Percentiles rank a stretch among this genome's conserved stretches.
Conservation (phyloP, 2,113 vertebrate species). For the Coptodon bakossiorum region DNA sequence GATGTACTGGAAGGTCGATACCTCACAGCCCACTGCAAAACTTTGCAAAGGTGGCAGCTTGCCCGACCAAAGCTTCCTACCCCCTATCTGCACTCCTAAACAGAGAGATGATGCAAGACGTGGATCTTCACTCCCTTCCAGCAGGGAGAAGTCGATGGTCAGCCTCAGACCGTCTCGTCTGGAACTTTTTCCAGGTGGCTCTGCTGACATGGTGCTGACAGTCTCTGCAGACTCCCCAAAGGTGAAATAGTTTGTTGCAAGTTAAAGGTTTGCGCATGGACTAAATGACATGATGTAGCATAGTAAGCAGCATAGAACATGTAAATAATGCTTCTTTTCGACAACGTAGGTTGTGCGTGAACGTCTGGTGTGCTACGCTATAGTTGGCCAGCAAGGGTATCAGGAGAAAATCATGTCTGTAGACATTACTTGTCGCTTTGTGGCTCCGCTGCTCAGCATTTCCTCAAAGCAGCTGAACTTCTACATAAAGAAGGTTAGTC, state of each 20-base stretch:
- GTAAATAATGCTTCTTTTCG: background rate
- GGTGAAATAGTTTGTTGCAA: slow-evolving; percentile 54
- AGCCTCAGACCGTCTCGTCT: slow-evolving; percentile 65
- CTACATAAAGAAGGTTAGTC: slow-evolving; percentile 77
- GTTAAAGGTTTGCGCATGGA: background rate
- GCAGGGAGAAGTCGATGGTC: slow-evolving; percentile 42
- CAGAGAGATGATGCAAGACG: background rate
- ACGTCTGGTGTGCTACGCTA: slow-evolving; percentile 72
- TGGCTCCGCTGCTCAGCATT: slow-evolving; percentile 74
- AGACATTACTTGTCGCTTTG: background rate
- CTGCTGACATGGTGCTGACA: slow-evolving; percentile 70
- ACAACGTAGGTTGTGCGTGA: slow-evolving; percentile 73
- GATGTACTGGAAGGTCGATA: slow-evolving; percentile 75
- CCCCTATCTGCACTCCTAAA: background rate
- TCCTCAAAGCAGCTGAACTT: slow-evolving; percentile 77
- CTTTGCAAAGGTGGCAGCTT: background rate
- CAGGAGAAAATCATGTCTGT: background rate
- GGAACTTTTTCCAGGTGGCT: slow-evolving; percentile 75
- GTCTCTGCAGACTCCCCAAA: slow-evolving; percentile 71
- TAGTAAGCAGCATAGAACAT: background rate
- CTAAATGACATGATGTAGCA: background rate
- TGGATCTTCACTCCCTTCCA: background rate
- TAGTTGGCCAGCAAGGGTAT: slow-evolving; percentile 49
- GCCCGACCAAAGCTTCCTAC: background rate
- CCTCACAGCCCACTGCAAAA: slow-evolving; percentile 11